Conservation (phyloP, 2,888 invertebrate genomes). For the Hanleya hanleyi region DNA sequence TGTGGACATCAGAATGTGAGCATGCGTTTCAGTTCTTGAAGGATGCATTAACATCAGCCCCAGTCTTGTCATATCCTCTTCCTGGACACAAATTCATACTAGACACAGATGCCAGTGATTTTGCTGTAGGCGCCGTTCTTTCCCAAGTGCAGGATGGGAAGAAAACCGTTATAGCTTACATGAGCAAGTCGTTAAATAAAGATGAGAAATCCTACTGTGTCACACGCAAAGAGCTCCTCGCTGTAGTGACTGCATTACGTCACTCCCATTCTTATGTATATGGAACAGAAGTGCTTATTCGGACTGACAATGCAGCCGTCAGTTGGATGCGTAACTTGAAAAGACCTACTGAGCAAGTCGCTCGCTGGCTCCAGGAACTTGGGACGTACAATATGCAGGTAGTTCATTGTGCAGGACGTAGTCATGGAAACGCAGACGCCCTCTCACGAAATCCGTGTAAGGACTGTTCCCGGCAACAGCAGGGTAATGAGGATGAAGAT, state of each 20-base stretch:
- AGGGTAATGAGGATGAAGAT: not conserved
- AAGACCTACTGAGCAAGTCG: not conserved
- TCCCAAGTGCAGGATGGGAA: not conserved
- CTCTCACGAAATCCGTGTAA: not conserved
- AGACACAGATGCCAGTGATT: not conserved
- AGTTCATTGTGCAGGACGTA: not conserved
- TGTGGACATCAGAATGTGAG: not conserved
- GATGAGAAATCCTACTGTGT: not conserved
- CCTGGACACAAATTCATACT: not conserved
- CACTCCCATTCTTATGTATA: not conserved
- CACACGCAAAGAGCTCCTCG: not conserved
- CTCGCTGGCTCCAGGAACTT: not conserved
- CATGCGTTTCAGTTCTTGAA: not conserved
- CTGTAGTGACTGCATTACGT: not conserved
- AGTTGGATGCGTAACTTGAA: not conserved
- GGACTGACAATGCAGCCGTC: constrained; percentile 1
- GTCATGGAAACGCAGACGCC: not conserved
- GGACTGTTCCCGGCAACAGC: not conserved
- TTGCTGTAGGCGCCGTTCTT: not conserved
- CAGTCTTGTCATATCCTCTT: too few species aligned
- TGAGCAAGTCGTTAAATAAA: not conserved
- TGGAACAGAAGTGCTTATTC: not conserved
- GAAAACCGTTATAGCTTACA: not conserved
- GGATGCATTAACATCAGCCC: not conserved
- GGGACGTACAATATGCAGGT: not conserved